phyloP scores from a whole-genome alignment of 2,888 invertebrate species.

The Hipparchia semele region DNA sequence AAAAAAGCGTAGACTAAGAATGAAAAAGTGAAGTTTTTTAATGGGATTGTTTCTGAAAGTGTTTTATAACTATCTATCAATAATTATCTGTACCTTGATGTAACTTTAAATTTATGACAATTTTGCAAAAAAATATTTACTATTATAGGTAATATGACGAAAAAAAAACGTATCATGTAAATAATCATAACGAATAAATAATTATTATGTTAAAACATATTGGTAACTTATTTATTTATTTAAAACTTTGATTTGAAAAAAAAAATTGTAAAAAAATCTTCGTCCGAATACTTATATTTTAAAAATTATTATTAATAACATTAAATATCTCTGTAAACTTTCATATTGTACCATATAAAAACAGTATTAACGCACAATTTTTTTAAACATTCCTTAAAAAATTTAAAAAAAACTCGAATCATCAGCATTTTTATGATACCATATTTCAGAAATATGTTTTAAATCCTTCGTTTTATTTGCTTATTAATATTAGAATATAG shows the following conservation, averaged over 20 bases:
- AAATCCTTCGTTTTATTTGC: not conserved
- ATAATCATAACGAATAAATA: not conserved
- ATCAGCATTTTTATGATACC: not conserved
- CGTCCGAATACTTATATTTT: not conserved
- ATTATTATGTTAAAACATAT: not conserved
- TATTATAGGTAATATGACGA: not conserved
- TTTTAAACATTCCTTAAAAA: conserved; percentile 27
- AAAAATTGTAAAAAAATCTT: not conserved
- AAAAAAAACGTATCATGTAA: conserved; percentile 11
- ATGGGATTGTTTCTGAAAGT: not conserved
- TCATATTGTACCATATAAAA: not conserved
- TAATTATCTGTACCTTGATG: not conserved
- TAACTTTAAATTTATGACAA: not conserved
- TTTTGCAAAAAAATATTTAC: not conserved
- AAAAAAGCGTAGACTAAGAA: not conserved
- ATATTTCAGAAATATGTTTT: not conserved
- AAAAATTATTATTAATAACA: not conserved
- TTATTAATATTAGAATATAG: conserved; percentile 2
- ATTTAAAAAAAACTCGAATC: conserved; percentile 7
- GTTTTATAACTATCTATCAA: not conserved
- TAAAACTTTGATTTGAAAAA: not conserved
- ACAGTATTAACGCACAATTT: conserved; percentile 37
- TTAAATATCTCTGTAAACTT: not conserved
- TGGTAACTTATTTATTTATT: not conserved
- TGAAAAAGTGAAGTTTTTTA: conserved; percentile 1